Evolutionary conservation across 2,113 vertebrate species (phyloP).

Genomic region (Platycercus adscitus): DNA sequence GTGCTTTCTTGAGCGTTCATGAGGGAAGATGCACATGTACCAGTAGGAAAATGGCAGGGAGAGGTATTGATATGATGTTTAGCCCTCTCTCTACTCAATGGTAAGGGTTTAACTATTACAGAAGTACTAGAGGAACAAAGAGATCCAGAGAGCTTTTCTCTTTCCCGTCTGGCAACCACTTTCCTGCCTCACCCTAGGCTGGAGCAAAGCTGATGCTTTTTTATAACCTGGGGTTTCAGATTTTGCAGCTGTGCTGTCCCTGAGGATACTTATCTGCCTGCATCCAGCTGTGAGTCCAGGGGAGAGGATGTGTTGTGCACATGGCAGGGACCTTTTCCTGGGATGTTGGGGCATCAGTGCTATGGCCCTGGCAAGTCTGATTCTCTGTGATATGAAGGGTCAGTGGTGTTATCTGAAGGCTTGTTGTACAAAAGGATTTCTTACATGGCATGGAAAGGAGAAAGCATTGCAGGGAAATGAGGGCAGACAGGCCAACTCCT

Average conservation of each 20-base stretch:
- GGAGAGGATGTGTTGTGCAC: not conserved
- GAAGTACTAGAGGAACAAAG: not conserved
- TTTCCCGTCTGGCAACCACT: not conserved
- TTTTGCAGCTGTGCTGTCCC: not conserved
- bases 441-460: not conserved
- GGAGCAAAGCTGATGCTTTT: not conserved
- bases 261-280: not conserved
- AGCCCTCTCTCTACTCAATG: not conserved
- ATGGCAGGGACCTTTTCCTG: not conserved
- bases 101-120: not conserved
- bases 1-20: rapidly evolving
- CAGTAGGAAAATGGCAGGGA: not conserved
- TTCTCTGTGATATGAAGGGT: not conserved
- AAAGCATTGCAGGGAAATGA: not conserved
- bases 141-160: not conserved
- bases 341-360: not conserved
- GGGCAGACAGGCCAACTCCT: not conserved
- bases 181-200: not conserved
- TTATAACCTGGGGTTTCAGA: not conserved
- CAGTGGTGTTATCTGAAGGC: not conserved
- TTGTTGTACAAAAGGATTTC: not conserved
- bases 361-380: not conserved
- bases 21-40: not conserved
- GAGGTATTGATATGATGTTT: not conserved
- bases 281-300: not conserved